phyloP scores from a whole-genome alignment of 2,113 vertebrate genomes.

The Ahaetulla prasina region DNA sequence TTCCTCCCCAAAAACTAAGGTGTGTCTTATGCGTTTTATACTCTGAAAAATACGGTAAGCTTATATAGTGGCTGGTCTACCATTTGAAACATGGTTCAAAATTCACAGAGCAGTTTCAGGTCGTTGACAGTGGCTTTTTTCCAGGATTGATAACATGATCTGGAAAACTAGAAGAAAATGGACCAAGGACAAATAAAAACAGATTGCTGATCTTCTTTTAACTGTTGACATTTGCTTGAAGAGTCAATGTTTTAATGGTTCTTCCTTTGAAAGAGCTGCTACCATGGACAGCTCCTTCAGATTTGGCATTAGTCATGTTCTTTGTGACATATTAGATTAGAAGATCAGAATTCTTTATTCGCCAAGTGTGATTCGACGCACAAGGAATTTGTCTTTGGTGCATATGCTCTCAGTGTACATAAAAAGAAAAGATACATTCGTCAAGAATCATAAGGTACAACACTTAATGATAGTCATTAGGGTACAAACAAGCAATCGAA shows the following conservation, averaged over 20 bases:
- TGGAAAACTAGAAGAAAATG: slow-evolving; percentile 2
- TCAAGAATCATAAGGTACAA: no score
- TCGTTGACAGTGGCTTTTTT: neutral
- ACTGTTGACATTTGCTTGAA: slow-evolving; percentile 10
- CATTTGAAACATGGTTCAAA: neutral
- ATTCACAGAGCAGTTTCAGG: neutral
- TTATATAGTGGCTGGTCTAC: neutral
- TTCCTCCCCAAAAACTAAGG: no score
- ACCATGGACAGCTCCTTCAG: slow-evolving; percentile 16
- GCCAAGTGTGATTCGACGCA: no score
- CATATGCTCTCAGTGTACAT: no score
- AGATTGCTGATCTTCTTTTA: slow-evolving; percentile 12
- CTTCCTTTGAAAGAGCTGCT: neutral
- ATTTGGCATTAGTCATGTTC: neutral
- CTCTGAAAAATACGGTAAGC: no score
- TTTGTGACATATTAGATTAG: no score
- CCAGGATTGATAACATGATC: neutral
- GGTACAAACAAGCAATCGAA: no score
- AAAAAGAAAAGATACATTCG: no score
- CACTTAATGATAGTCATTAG: no score
- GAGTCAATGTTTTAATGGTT: slow-evolving; percentile 1
- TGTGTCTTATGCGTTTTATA: no score
- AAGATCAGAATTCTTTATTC: no score
- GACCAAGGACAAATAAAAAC: neutral
- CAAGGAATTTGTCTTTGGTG: no score